These are phyloP conservation scores for Semicossyphus pulcher DNA, from an alignment of 2,113 vertebrate species.

Conservation along the genomic window DNA sequence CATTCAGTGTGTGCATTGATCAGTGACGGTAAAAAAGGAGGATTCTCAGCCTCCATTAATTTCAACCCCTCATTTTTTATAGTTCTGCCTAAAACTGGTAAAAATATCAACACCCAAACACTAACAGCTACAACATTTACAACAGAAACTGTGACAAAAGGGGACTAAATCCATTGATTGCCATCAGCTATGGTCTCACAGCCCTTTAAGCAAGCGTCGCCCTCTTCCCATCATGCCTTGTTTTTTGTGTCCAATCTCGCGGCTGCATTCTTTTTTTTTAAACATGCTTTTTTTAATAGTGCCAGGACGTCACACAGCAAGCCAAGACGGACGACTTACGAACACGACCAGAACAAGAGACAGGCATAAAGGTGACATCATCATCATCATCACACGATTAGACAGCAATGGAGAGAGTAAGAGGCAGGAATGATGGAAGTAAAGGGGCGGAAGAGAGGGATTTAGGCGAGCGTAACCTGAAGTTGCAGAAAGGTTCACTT, in stretches of 20 bases:
- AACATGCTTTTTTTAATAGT: slow-evolving; percentile 67
- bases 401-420: slow-evolving; percentile 24
- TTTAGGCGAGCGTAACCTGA: slow-evolving; percentile 71
- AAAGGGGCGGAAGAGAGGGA: background rate
- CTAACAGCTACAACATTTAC: slow-evolving; percentile 67
- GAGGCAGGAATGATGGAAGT: slow-evolving; percentile 52
- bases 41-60: slow-evolving; percentile 15
- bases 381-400: slow-evolving; percentile 47
- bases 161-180: slow-evolving; percentile 66
- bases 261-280: slow-evolving; percentile 39
- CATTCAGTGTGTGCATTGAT: slow-evolving; percentile 8
- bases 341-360: slow-evolving; percentile 67
- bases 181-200: slow-evolving; percentile 59
- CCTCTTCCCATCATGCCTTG: slow-evolving; percentile 38
- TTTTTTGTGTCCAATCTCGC: slow-evolving; percentile 12
- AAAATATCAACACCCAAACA: slow-evolving; percentile 76
- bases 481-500: slow-evolving; percentile 79
- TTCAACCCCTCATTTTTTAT: slow-evolving; percentile 39
- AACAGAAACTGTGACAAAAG: slow-evolving; percentile 69
- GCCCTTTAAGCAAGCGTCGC: slow-evolving; percentile 28
- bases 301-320: slow-evolving; percentile 73
- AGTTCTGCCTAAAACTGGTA: slow-evolving; percentile 51
- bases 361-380: slow-evolving; percentile 65
- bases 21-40: slow-evolving; percentile 32
- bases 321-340: slow-evolving; percentile 64